These are phyloP conservation scores for Poeciliopsis turrubarensis DNA, from an alignment of 2,113 vertebrate species.

Conservation along the genomic window DNA sequence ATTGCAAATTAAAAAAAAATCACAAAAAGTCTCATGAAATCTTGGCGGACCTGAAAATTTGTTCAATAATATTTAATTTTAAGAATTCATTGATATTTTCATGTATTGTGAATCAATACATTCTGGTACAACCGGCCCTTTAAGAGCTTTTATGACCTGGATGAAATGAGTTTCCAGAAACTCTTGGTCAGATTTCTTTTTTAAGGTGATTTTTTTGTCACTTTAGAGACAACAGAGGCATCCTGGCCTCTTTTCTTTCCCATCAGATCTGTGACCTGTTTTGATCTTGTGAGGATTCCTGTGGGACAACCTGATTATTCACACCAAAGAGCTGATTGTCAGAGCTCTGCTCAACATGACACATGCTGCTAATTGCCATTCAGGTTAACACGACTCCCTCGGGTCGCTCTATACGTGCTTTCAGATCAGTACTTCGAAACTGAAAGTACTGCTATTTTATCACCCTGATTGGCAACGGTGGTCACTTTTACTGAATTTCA, in stretches of 20 bases:
- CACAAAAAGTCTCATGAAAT: no score
- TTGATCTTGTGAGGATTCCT: slow-evolving; percentile 12
- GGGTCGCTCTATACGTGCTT: slow-evolving; percentile 1
- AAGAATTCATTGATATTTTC: no score
- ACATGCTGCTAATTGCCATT: slow-evolving; percentile 39
- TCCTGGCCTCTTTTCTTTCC: not conserved
- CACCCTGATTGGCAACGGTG: not conserved
- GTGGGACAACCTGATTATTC: slow-evolving; percentile 6
- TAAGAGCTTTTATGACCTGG: no score
- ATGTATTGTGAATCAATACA: no score
- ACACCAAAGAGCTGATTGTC: slow-evolving; percentile 5
- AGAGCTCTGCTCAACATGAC: slow-evolving; percentile 5
- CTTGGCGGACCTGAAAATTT: no score
- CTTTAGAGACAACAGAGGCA: not conserved
- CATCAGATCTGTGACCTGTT: slow-evolving; percentile 18
- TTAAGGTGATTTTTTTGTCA: not conserved
- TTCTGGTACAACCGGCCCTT: no score
- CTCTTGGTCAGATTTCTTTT: not conserved
- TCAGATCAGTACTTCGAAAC: slow-evolving; percentile 7
- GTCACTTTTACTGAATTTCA: slow-evolving; percentile 3
- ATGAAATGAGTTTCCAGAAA: no score
- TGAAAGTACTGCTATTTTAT: not conserved
- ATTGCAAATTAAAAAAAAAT: no score
- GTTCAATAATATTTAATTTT: no score
- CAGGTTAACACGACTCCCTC: slow-evolving; percentile 20